phyloP scores from a whole-genome alignment of 2,113 vertebrate genomes.

The Nettapus auritus region DNA sequence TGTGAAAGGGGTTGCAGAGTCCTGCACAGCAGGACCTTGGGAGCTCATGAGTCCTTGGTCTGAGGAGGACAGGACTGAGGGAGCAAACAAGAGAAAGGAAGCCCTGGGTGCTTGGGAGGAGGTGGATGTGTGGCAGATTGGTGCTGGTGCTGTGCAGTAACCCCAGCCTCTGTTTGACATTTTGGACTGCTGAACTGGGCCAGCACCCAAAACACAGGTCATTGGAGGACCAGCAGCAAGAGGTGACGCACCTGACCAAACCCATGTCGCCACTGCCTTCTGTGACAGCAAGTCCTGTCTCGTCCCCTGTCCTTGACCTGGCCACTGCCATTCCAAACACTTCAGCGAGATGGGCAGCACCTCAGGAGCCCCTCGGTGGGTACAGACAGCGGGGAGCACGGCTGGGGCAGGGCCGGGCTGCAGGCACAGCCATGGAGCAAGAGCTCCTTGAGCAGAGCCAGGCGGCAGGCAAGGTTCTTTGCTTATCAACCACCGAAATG shows the following conservation, averaged over 20 bases:
- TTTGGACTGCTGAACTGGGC: background rate
- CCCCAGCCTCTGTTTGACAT: background rate
- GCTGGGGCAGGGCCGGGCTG: accelerated
- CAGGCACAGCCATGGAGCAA: background rate
- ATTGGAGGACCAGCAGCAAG: background rate
- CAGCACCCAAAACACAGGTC: background rate
- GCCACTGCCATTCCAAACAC: background rate
- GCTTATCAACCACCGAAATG: background rate
- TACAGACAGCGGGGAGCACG: background rate
- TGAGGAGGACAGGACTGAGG: background rate
- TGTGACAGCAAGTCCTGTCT: accelerated
- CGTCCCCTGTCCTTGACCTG: background rate
- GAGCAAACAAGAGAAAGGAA: background rate
- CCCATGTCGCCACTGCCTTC: background rate
- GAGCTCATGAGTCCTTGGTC: background rate
- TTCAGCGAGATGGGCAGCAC: background rate
- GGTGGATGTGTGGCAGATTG: background rate
- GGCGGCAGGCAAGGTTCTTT: background rate
- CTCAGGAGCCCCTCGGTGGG: background rate
- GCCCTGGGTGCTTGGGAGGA: background rate
- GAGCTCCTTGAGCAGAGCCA: too few relatives aligned
- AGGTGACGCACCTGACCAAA: background rate
- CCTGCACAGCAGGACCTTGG: background rate
- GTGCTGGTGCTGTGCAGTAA: background rate
- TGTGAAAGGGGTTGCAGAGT: background rate